A percentile compares a stretch with the other conserved stretches of the same genome.
These are phyloP conservation scores for Coelinius sp. DNA, from an alignment of 2,888 invertebrate genomes.

Conservation along the genomic window DNA sequence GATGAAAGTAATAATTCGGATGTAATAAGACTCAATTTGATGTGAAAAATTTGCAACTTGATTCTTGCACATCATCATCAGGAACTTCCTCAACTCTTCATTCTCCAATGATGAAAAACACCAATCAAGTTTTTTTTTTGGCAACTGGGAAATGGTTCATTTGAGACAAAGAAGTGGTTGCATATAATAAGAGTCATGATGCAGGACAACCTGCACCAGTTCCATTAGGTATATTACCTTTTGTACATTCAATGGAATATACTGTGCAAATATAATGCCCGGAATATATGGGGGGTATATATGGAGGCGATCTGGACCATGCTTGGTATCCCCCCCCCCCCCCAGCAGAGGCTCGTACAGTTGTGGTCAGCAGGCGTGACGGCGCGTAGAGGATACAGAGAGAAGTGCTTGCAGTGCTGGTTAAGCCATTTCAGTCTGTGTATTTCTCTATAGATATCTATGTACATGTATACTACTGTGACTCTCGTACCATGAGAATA, in stretches of 20 bases:
- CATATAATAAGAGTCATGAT: constrained; percentile 52
- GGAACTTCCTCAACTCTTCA: background rate
- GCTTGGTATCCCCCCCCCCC: constrained; percentile 48
- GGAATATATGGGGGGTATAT: constrained; percentile 36
- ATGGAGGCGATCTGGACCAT: constrained; percentile 48
- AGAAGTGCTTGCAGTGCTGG: constrained; percentile 48
- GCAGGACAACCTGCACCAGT: constrained; percentile 45
- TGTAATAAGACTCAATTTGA: too few relatives aligned
- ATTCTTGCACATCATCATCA: background rate
- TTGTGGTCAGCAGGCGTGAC: constrained; percentile 69
- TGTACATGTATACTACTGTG: constrained; percentile 19
- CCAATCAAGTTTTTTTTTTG: background rate
- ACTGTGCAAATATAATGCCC: constrained; percentile 32
- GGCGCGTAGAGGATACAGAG: constrained; percentile 57
- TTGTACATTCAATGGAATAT: constrained; percentile 39
- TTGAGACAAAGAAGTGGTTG: constrained; percentile 41
- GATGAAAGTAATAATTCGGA: too few relatives aligned
- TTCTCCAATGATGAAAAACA: background rate
- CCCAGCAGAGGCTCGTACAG: constrained; percentile 59
- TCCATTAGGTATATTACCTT: constrained; percentile 42
- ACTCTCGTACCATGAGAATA: constrained; percentile 31
- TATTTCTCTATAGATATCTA: constrained; percentile 28
- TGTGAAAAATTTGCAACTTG: too few relatives aligned
- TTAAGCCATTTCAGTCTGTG: constrained; percentile 32
- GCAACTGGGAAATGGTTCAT: background rate